Base-by-base conservation (phyloP, 2,888 invertebrate genomes). In the Latrodectus elegans region DNA sequence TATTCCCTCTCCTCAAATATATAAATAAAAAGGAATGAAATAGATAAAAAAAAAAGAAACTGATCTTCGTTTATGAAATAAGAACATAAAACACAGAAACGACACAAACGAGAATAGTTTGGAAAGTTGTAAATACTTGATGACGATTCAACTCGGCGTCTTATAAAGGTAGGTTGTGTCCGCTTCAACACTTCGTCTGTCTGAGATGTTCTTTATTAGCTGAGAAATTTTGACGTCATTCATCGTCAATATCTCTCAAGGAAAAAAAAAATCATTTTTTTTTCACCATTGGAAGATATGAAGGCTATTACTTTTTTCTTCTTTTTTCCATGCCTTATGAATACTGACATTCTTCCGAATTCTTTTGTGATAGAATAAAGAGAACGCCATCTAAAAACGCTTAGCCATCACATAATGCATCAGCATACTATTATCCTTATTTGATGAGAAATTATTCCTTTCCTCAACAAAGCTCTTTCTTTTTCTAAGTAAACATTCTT, bases 141-240 rank as follows among this genome's bases (percentile, higher is more conserved):
- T 68, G 74, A 80, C 73, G 80, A 67, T 51, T 80, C 74, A 81
- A 14, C 67, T 52, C 67, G 52, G 26, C 67, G 51, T 26, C 53
- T 55, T 67, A 64, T 60, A 72, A 74, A 65, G 80, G 67, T 81
- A 81, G 74, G n/a, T n/a, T 81, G 81, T 26, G 53, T 52, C 67
- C 74, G 26, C 67, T 81, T 51, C 73, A 53, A n/a, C 49, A n/a
- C 17, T 65, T 26, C 55, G 22, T 15, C n/a, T 53, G 26, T 53
- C 38, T 52, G 22, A 65, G 26, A 73, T 64, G 22, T 73, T 73
- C 53, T 74, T 65, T 53, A 26, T 65, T 67, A 65, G 17, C 67
- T 67, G 52, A 72, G 1, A 60, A 68, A 68, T 67, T 53, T 52
- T 65, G 49, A 49, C 17, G 52, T n/a, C 14, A n/a, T 73, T 81